A percentile compares a stretch with the other conserved stretches of the same genome.
These are phyloP conservation scores for Portevinia maculata DNA, from an alignment of 2,888 invertebrate genomes.

Conservation along the genomic window DNA sequence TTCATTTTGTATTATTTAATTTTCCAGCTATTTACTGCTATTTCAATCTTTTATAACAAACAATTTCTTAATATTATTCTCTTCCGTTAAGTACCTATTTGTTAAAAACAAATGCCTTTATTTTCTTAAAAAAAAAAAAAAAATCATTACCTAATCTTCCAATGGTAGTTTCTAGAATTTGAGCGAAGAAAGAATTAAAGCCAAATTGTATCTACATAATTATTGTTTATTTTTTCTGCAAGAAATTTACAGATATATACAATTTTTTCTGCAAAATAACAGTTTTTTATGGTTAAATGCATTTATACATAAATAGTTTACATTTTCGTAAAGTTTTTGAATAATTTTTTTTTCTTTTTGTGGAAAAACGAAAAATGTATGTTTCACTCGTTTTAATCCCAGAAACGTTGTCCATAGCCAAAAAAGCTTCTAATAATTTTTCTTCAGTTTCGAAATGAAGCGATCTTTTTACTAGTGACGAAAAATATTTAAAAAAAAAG, in stretches of 20 bases:
- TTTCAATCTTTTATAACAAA: conserved; percentile 2
- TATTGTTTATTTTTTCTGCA: conserved; percentile 25
- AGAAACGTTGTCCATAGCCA: conserved; percentile 24
- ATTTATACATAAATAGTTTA: conserved; percentile 16
- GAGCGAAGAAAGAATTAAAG: conserved; percentile 7
- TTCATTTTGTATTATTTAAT: background rate
- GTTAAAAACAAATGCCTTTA: background rate
- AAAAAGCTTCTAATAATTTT: conserved; percentile 22
- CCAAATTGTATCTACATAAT: background rate
- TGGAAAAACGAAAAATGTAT: conserved; percentile 30
- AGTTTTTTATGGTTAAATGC: conserved; percentile 27
- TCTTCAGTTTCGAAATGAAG: conserved; percentile 17
- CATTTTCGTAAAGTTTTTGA: background rate
- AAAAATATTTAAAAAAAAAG: conserved; percentile 24
- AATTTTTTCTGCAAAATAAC: conserved; percentile 12
- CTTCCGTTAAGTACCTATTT: conserved; percentile 23
- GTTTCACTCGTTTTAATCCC: conserved; percentile 42
- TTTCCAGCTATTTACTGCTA: conserved; percentile 9
- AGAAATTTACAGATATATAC: conserved; percentile 10
- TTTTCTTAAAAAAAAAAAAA: background rate
- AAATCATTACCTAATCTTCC: too few species aligned
- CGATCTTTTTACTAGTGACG: conserved; percentile 16
- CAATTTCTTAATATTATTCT: background rate
- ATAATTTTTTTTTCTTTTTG: conserved; percentile 1
- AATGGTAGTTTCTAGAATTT: conserved; percentile 26